Evolutionary conservation across 35 echinoderm and acorn worm species (phyloP), one percentile per base, ranked within the genome.

Genomic region (Heliocidaris tuberculata): DNA sequence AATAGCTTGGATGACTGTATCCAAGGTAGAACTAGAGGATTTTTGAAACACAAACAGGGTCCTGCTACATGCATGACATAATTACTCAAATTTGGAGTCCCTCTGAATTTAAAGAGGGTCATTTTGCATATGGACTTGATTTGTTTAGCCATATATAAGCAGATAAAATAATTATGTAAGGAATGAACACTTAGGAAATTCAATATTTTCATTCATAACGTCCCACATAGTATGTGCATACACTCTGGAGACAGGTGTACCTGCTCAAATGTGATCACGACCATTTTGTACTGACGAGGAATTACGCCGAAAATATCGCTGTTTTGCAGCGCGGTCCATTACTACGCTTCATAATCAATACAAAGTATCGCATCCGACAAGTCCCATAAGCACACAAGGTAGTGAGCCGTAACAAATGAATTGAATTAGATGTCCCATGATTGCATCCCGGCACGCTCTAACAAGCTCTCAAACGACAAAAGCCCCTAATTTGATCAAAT

Each of bases 401-500:
- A 89, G 87, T 89, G 87, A 89, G 47, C 31, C 87, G 31, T 89
- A 89, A 89, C 87, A 89, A 89, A 89, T 89, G 31, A 89, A 89
- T 89, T 89, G 87, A 89, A 89, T 89, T 89, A 89, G 87, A 48
- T 89, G 47, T 89, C 47, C 47, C 31, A 48, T 48, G 31, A 89
- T 89, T 48, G 31, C 85, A 86, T 86, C 85, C 31, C 85, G 31
- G 87, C 32, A 89, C 47, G 87, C 31, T 47, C 87, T 89, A 89
- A 89, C 87, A 48, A 48, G 87, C 87, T 89, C 47, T 47, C 87
- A 32, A 89, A 89, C 47, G 87, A 89, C 87, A 89, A 89, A 89
- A 89, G 87, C 87, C 87, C 29, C 87, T 89, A 89, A 89, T 89
- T 89, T 89, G 87, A 89, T 89, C 87, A 89, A 89, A 48, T 48